Conservation (phyloP, 1,140 invertebrate species). For the Monochamus saltuarius region DNA sequence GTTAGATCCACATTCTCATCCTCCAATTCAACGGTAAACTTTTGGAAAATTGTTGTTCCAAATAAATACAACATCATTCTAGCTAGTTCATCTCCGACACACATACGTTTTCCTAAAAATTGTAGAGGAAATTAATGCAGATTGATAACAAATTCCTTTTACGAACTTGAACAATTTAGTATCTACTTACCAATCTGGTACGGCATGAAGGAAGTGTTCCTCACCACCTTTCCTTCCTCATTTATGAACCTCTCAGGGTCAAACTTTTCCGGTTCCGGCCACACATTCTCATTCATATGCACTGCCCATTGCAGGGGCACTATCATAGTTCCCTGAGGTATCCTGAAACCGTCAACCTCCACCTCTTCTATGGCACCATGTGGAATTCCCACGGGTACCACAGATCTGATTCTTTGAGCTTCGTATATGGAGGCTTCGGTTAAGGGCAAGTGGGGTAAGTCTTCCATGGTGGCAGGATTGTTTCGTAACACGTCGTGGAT, state of each 20-base stretch:
- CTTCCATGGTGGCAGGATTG: conserved; percentile 52
- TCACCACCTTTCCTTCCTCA: conserved; percentile 62
- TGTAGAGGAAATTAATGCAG: background rate
- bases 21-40: conserved; percentile 55
- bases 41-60: conserved; percentile 63
- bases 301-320: conserved; percentile 81
- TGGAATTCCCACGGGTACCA: conserved; percentile 80
- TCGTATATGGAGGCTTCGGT: conserved; percentile 71
- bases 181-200: conserved; percentile 74
- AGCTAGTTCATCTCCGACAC: conserved; percentile 82
- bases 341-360: conserved; percentile 55
- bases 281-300: conserved; percentile 73
- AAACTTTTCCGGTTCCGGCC: conserved; percentile 72
- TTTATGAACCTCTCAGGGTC: conserved; percentile 73
- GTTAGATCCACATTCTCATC: conserved; percentile 54
- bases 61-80: conserved; percentile 72
- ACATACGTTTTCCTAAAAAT: conserved; percentile 78
- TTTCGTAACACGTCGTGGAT: conserved; percentile 51
- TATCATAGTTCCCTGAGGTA: conserved; percentile 65
- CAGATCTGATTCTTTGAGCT: conserved; percentile 73
- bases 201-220: conserved; percentile 74
- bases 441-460: conserved; percentile 56
- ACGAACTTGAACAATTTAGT: no score
- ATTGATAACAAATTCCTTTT: no score
- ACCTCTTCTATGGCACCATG: conserved; percentile 69